A percentile compares a stretch with the other conserved stretches of the same genome.
Conservation (phyloP, 2,797 vertebrate species). For the Pantherophis alleghaniensis region DNA sequence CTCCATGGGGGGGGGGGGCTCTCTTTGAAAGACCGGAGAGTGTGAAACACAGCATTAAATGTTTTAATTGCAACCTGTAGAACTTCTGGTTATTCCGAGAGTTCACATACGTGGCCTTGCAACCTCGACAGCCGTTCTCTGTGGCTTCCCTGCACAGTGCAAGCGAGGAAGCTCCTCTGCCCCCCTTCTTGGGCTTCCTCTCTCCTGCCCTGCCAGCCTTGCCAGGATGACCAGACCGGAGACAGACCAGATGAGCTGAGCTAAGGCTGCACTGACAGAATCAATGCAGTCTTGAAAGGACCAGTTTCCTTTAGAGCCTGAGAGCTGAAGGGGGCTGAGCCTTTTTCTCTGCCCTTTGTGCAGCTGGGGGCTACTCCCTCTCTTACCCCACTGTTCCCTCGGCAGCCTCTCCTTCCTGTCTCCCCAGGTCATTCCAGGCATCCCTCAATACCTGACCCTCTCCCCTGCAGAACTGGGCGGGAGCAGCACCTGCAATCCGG, state of each 20-base stretch:
- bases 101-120: rapidly evolving
- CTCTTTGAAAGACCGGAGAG: neutral
- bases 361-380: neutral
- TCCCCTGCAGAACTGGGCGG: neutral
- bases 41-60: rapidly evolving
- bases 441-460: no score
- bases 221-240: no score
- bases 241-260: neutral
- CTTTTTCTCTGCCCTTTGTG: neutral
- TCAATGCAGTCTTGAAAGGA: neutral
- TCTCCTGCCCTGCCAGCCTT: no score
- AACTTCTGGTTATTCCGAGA: neutral
- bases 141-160: neutral
- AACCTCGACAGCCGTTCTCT: neutral
- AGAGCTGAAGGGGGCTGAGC: neutral
- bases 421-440: neutral
- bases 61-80: neutral
- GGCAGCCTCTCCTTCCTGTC: no score
- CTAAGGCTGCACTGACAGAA: no score
- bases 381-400: no score
- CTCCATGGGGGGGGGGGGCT: neutral
- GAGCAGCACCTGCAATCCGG: slow-evolving; percentile 85
- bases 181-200: neutral
- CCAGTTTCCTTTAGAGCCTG: neutral
- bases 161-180: neutral